phyloP scores from a whole-genome alignment of 2,113 vertebrate species.

The Empidonax alnorum region DNA sequence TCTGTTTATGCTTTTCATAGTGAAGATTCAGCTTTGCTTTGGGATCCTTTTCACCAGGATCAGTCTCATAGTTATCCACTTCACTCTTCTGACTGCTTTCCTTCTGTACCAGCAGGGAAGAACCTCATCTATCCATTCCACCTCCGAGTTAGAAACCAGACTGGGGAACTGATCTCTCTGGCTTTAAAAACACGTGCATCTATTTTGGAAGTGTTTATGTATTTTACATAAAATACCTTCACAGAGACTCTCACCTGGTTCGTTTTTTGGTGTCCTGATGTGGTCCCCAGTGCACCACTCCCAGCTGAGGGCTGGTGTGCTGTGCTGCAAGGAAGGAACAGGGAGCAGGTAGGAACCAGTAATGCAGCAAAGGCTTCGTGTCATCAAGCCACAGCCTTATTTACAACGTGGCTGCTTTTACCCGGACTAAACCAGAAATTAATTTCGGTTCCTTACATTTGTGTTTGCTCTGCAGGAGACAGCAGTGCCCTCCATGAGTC shows the following conservation, averaged over 20 bases:
- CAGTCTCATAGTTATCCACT: neutral
- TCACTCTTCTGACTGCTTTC: neutral
- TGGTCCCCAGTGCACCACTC: neutral
- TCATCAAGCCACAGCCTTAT: slow-evolving; percentile 33
- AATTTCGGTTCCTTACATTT: neutral
- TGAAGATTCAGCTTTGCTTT: neutral
- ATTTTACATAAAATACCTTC: neutral
- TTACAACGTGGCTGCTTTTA: neutral
- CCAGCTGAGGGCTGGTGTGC: neutral
- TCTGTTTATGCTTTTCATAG: neutral
- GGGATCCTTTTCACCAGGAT: neutral
- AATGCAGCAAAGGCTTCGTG: neutral
- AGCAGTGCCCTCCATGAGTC: neutral
- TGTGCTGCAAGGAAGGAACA: neutral
- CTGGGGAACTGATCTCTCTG: neutral
- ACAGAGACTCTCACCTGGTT: neutral
- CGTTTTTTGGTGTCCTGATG: neutral
- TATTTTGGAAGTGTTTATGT: neutral
- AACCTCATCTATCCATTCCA: neutral
- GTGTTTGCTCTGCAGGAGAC: slow-evolving; percentile 20
- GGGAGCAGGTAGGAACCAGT: slow-evolving; percentile 26
- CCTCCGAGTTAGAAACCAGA: neutral
- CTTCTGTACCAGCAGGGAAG: neutral
- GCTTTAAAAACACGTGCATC: neutral
- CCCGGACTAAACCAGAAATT: neutral